A percentile compares a stretch with the other conserved stretches of the same genome.
phyloP scores from a whole-genome alignment of 2,113 vertebrate genomes.

The Ailurus styani region DNA sequence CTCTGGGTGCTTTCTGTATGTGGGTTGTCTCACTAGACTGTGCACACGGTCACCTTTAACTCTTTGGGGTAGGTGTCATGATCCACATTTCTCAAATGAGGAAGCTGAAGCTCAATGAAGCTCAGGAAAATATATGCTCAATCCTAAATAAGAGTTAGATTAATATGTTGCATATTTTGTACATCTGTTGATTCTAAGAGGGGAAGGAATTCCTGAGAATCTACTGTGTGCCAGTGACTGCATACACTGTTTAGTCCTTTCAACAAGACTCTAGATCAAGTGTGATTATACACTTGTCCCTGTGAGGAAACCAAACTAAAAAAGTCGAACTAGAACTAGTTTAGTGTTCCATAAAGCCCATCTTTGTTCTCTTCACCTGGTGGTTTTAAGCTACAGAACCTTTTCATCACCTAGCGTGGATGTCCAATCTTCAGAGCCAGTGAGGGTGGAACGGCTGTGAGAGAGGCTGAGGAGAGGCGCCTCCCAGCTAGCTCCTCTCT shows the following conservation, averaged over 20 bases:
- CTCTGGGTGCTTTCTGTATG: background rate
- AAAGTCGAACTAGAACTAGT: background rate
- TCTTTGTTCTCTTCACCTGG: background rate
- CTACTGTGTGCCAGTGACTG: background rate
- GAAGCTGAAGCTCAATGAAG: background rate
- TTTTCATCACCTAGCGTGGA: background rate
- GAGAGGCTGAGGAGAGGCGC: background rate
- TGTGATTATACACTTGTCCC: background rate
- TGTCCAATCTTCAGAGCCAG: background rate
- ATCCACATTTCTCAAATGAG: background rate
- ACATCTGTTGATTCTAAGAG: background rate
- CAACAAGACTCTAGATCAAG: background rate
- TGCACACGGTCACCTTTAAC: background rate
- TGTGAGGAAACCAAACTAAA: background rate
- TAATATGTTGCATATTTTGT: background rate
- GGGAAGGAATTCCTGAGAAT: background rate
- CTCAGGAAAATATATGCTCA: background rate
- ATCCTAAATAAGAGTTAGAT: background rate
- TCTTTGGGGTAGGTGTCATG: background rate
- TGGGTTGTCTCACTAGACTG: background rate
- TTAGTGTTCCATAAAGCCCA: background rate
- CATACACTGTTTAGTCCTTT: background rate
- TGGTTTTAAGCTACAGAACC: background rate
- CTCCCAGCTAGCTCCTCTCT: background rate
- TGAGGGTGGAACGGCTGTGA: background rate